A percentile compares a stretch with the other conserved stretches of the same genome.
Evolutionary conservation across 2,113 vertebrate genomes (phyloP).

Genomic region (Empidonax alnorum): DNA sequence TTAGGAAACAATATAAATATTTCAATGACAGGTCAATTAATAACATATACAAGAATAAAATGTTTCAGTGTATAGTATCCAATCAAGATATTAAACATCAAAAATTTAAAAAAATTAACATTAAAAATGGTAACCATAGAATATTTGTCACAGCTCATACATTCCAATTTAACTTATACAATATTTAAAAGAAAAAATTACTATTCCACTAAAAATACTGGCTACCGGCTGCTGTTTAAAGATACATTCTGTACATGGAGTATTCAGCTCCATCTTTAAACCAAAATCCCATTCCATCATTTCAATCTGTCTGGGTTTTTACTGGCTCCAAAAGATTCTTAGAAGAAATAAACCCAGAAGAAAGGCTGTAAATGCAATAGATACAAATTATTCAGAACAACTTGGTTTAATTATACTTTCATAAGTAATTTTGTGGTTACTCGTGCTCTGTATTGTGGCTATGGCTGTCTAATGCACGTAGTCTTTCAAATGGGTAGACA

Average conservation of each 20-base stretch:
- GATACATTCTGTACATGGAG: background rate
- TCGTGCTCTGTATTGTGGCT: background rate
- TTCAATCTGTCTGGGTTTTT: background rate
- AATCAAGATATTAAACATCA: background rate
- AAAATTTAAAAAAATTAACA: background rate
- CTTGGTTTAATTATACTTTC: background rate
- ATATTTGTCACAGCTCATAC: background rate
- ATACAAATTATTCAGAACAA: background rate
- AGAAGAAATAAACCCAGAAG: background rate
- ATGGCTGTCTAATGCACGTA: background rate
- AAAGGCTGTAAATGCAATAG: background rate
- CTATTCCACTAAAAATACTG: background rate
- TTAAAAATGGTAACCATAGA: background rate
- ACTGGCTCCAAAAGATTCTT: background rate
- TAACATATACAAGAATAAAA: background rate
- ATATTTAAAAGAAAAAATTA: background rate
- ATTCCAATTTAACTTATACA: background rate
- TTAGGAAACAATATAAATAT: background rate
- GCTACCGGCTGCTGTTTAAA: background rate
- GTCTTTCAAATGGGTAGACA: background rate
- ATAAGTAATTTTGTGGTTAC: background rate
- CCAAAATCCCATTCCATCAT: background rate
- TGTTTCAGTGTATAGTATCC: background rate
- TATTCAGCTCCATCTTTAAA: background rate
- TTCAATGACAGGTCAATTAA: background rate